Percentiles rank a stretch among this genome's conserved stretches.
Evolutionary conservation across 2,113 vertebrate species (phyloP).

Genomic region (Rhabdornis inornatus): DNA sequence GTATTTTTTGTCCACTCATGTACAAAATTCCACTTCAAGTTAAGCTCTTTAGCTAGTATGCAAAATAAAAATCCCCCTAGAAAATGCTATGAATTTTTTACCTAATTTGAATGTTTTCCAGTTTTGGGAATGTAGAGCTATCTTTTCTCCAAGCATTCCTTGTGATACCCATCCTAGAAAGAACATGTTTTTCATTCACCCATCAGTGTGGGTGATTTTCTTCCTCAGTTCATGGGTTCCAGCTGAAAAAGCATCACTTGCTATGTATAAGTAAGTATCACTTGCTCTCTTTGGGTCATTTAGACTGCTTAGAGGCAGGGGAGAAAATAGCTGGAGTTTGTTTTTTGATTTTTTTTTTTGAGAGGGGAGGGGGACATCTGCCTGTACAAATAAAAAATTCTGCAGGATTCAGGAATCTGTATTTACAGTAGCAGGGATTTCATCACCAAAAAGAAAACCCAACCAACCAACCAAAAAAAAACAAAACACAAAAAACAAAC

Average conservation of each 20-base stretch:
- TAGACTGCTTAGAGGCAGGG: background rate
- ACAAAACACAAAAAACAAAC: background rate
- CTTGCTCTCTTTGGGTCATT: background rate
- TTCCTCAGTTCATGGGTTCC: background rate
- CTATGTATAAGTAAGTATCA: background rate
- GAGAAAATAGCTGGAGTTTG: background rate
- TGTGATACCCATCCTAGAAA: background rate
- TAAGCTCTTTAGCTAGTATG: background rate
- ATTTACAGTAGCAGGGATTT: background rate
- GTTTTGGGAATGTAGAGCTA: background rate
- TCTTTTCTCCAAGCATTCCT: background rate
- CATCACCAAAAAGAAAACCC: background rate
- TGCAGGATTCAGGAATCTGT: background rate
- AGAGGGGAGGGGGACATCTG: rapidly evolving
- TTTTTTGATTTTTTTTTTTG: too few species aligned
- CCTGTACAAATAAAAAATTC: background rate
- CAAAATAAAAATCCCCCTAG: background rate
- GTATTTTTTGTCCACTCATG: background rate
- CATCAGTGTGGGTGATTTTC: background rate
- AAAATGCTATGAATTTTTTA: background rate
- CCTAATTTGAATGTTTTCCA: background rate
- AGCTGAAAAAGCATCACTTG: background rate
- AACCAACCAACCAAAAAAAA: background rate
- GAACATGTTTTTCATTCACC: background rate
- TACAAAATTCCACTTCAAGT: background rate